These are phyloP conservation scores for Salvelinus sp. DNA, from an alignment of 2,113 vertebrate species.

Conservation along the genomic window DNA sequence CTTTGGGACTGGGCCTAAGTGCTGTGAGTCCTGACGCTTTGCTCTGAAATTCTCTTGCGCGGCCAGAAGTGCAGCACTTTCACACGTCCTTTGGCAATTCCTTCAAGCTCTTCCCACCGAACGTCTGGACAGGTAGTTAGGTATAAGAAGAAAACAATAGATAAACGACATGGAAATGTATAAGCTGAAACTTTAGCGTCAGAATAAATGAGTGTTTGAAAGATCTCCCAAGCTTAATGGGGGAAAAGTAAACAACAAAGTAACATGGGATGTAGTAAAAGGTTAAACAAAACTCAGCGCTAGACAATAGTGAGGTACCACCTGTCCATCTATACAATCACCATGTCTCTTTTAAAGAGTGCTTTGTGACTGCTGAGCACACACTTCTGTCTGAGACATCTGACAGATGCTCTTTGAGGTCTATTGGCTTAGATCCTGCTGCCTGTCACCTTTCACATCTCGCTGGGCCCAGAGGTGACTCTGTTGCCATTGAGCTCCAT, in stretches of 20 bases:
- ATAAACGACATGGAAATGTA: neutral
- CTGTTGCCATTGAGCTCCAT: slow-evolving; percentile 61
- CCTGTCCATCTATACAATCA: slow-evolving; percentile 27
- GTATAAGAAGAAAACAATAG: slow-evolving; percentile 13
- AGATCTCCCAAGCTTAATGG: neutral
- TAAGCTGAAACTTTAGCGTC: neutral
- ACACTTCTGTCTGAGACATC: slow-evolving; percentile 70
- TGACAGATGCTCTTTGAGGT: slow-evolving; percentile 73
- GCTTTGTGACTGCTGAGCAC: slow-evolving; percentile 70
- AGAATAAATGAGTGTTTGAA: slow-evolving; percentile 3
- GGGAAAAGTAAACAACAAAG: neutral
- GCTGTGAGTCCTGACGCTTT: slow-evolving; percentile 70
- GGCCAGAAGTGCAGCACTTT: slow-evolving; percentile 58
- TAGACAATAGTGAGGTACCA: slow-evolving; percentile 1
- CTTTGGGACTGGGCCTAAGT: slow-evolving; percentile 76
- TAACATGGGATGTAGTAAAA: neutral
- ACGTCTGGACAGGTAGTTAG: slow-evolving; percentile 1
- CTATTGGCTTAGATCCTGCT: slow-evolving; percentile 74
- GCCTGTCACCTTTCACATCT: slow-evolving; percentile 80
- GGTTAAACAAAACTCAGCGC: neutral
- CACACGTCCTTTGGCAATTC: slow-evolving; percentile 51
- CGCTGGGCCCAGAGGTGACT: slow-evolving; percentile 72
- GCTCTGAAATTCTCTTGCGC: slow-evolving; percentile 66
- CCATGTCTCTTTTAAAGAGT: slow-evolving; percentile 55
- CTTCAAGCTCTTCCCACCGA: slow-evolving; percentile 20